Percentiles rank a stretch among this genome's conserved stretches.
Conservation (phyloP, 2,113 vertebrate genomes). For the Brachirus orientalis region DNA sequence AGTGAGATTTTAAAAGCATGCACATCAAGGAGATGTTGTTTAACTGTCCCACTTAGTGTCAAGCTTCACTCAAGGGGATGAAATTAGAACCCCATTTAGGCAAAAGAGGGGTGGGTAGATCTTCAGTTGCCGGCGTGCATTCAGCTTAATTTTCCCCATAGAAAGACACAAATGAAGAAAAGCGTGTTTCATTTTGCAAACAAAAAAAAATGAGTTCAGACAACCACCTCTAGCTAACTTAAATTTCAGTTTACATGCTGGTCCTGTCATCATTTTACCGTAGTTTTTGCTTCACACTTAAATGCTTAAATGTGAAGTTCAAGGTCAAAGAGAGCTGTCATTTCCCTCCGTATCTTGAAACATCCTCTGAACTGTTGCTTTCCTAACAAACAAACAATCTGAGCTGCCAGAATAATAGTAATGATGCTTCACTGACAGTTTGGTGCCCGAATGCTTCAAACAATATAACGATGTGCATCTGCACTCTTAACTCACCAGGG, state of each 20-base stretch:
- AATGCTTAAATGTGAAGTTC: neutral
- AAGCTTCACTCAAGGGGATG: constrained; percentile 67
- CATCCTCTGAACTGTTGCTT: neutral
- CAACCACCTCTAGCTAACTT: too few species aligned
- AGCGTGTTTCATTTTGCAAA: constrained; percentile 20
- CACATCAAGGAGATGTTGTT: constrained; percentile 55
- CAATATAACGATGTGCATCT: too few species aligned
- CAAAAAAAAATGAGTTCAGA: neutral
- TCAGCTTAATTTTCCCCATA: neutral
- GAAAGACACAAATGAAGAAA: constrained; percentile 3
- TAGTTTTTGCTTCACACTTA: neutral
- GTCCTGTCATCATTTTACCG: too few species aligned
- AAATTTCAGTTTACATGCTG: too few species aligned
- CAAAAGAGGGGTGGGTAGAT: constrained; percentile 32
- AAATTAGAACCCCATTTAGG: constrained; percentile 63
- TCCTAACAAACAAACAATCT: neutral
- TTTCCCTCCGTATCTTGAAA: neutral
- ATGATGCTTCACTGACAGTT: neutral
- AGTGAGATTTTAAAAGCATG: too few species aligned
- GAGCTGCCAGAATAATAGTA: neutral
- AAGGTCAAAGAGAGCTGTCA: neutral
- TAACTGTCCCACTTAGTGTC: constrained; percentile 74
- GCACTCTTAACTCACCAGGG: constrained; percentile 12
- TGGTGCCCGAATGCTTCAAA: neutral
- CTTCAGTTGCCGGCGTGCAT: constrained; percentile 15